Evolutionary conservation across 2,888 invertebrate genomes (phyloP), one percentile per base, ranked within the genome.

Genomic region (Linyphia triangularis): DNA sequence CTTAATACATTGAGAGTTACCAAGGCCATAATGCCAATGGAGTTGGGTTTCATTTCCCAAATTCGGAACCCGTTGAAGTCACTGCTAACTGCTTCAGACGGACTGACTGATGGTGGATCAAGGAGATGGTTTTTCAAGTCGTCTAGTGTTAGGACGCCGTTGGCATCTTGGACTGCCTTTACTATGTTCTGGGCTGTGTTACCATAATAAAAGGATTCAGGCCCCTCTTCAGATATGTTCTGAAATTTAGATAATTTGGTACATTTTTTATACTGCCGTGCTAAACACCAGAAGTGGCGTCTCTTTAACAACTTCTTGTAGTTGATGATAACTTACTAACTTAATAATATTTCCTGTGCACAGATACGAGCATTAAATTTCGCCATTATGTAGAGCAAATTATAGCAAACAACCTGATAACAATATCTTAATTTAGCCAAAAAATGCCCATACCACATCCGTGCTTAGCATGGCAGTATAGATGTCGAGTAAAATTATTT

Each of bases 1-100:
- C 93, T 92, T 33, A 93, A 90, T 28, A 92, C 91, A 90, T 93
- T 93, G 3, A 93, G 90, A 4, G 92, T 92, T 72, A 92, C 91
- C 3, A 93, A 90, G 1, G 92, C 92, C 3, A 92, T 92, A 22
- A 93, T 92, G 1, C 93, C 93, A 84, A 93, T 93, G 2, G 93
- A 92, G 91, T 92, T 93, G 0, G 93, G 93, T 4, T 92, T 92
- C 63, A 92, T 92, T 90, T 93, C 93, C 92, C 92, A 93, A 1
- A 93, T 91, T 63, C 91, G 89, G 33, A 91, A 90, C 5, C 92
- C 92, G 37, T 91, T 90, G 85, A 92, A 92, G 77, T 92, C 91
- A 1, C 90, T 85, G 84, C 90, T 91, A 85, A 93, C 92, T 6
- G 81, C 30, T 2, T 67, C 77, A 6, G 10, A 7, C n/a, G 77